Evolutionary conservation across 2,113 vertebrate species (phyloP).

Genomic region (Larimichthys polyactis): DNA sequence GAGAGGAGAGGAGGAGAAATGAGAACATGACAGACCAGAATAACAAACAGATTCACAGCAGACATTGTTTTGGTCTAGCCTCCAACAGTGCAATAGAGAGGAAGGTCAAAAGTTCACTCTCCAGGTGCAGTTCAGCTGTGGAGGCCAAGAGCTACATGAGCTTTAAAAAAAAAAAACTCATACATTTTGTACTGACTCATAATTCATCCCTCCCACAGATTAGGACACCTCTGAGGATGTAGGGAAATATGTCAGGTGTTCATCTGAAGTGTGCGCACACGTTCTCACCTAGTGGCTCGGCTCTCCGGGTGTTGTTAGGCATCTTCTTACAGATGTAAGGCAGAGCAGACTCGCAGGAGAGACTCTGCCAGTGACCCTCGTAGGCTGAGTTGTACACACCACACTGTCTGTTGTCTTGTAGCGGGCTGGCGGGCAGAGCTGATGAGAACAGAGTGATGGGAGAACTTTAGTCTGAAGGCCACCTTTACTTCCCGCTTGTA

Average conservation of each 20-base stretch:
- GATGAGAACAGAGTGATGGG: slow-evolving; percentile 1
- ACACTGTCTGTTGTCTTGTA: slow-evolving; percentile 84
- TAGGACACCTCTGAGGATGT: background rate
- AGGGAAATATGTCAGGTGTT: background rate
- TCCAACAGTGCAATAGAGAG: slow-evolving; percentile 16
- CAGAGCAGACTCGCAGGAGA: slow-evolving; percentile 87
- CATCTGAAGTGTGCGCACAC: background rate
- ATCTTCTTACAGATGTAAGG: slow-evolving; percentile 95
- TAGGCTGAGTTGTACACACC: slow-evolving; percentile 86
- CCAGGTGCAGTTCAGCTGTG: slow-evolving; percentile 72
- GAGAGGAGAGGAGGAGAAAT: slow-evolving; percentile 15
- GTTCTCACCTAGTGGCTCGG: slow-evolving; percentile 87
- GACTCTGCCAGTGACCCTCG: slow-evolving; percentile 85
- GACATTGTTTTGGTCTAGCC: slow-evolving; percentile 59
- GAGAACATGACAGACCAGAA: slow-evolving; percentile 2
- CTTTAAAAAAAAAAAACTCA: slow-evolving; percentile 1
- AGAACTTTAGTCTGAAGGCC: background rate
- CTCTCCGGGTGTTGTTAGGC: slow-evolving; percentile 79
- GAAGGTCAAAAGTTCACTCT: slow-evolving; percentile 53
- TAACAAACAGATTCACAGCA: slow-evolving; percentile 23
- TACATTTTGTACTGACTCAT: slow-evolving; percentile 27
- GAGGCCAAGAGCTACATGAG: slow-evolving; percentile 29
- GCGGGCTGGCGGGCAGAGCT: slow-evolving; percentile 73
- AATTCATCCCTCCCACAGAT: slow-evolving; percentile 3
- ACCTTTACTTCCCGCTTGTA: slow-evolving; percentile 4